Percentiles rank a stretch among this genome's conserved stretches.
phyloP scores from a whole-genome alignment of 2,888 invertebrate species.

The Gari tellinella region DNA sequence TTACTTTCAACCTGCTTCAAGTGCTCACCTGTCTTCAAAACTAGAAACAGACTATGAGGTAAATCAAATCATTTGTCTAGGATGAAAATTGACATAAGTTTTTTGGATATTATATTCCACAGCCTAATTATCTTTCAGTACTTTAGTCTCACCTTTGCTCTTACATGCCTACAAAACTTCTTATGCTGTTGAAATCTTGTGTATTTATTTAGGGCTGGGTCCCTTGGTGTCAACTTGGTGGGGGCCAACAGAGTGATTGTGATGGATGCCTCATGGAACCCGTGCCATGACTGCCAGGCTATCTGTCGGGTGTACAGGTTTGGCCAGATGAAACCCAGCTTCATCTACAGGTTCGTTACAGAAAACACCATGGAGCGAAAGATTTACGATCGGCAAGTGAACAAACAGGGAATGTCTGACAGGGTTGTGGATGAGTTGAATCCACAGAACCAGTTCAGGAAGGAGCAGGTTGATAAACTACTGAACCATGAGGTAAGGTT shows the following conservation, averaged over 20 bases:
- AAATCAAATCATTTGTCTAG: too few species aligned
- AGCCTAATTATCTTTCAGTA: too few species aligned
- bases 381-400: conserved; percentile 99
- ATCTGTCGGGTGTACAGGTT: conserved; percentile 98
- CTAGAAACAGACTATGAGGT: too few species aligned
- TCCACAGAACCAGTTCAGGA: conserved; percentile 91
- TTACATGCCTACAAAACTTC: too few species aligned
- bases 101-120: too few species aligned
- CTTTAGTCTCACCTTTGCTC: too few species aligned
- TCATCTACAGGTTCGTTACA: conserved; percentile 97
- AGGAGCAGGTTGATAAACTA: conserved; percentile 86
- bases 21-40: too few species aligned
- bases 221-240: conserved; percentile 97
- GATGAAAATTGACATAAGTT: too few species aligned
- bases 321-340: conserved; percentile 97
- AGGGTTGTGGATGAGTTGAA: conserved; percentile 99
- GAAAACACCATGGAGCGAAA: conserved; percentile 98
- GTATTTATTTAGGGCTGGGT: conserved; percentile 90
- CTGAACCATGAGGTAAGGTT: conserved; percentile 92
- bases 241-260: conserved; percentile 99
- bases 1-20: too few species aligned
- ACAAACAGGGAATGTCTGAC: conserved; percentile 99
- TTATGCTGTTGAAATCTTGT: neutral
- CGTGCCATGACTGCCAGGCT: conserved; percentile 95
- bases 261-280: conserved; percentile 99